phyloP scores from a whole-genome alignment of 2,797 vertebrate species.

The Onychomys arenicola region DNA sequence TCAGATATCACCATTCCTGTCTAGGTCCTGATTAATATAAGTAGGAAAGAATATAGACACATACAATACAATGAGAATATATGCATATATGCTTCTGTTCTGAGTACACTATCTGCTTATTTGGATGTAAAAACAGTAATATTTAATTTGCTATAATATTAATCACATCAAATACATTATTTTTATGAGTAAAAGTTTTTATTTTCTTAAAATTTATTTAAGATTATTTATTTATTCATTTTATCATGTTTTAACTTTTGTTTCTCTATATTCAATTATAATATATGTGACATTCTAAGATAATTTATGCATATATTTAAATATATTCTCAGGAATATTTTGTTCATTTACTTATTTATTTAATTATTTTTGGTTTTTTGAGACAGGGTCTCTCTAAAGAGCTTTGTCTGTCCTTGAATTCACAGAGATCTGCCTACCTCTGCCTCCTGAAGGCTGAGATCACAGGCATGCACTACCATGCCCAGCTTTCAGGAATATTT shows the following conservation, averaged over 20 bases:
- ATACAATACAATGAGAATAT: background rate
- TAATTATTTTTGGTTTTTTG: background rate
- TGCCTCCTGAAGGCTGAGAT: background rate
- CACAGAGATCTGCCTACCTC: background rate
- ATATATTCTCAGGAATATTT: background rate
- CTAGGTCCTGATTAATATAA: background rate
- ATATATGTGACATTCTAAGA: background rate
- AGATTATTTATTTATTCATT: background rate
- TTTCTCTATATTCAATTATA: background rate
- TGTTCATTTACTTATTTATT: background rate
- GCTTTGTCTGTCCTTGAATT: background rate
- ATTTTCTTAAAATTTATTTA: background rate
- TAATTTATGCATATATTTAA: background rate
- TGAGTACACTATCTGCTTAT: background rate
- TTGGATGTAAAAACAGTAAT: background rate
- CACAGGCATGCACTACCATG: background rate
- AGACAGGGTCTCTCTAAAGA: background rate
- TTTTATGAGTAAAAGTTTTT: background rate
- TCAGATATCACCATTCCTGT: background rate
- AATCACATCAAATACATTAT: background rate
- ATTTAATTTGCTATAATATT: background rate
- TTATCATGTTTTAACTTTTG: conserved; percentile 8
- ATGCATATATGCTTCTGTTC: background rate
- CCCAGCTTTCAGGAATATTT: background rate
- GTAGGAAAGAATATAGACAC: background rate